These are phyloP conservation scores for Electrophaes corylata DNA, from an alignment of 2,888 invertebrate species.

Conservation along the genomic window DNA sequence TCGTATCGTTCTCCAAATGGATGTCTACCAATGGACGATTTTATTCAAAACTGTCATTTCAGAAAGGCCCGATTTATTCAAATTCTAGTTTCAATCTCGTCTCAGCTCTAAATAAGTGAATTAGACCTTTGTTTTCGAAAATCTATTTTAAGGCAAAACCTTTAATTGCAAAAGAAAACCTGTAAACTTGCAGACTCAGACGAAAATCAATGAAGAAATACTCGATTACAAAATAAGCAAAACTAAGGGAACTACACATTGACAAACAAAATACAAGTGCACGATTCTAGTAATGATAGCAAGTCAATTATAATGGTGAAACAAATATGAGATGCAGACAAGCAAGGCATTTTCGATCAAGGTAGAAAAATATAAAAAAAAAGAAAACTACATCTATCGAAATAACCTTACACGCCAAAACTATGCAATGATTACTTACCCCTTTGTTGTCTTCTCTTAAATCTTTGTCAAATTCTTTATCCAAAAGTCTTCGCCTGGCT, in stretches of 20 bases:
- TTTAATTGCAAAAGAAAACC: neutral
- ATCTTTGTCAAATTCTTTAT: slow-evolving; percentile 59
- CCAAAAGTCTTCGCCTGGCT: slow-evolving; percentile 64
- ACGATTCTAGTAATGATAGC: neutral
- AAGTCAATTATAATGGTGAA: neutral
- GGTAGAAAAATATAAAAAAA: neutral
- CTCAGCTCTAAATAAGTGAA: no score
- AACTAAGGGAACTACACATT: neutral
- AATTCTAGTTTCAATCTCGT: no score
- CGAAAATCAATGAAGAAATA: neutral
- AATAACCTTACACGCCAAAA: slow-evolving; percentile 8
- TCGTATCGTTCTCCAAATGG: no score
- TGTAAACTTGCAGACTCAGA: neutral
- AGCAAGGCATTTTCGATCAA: slow-evolving; percentile 14
- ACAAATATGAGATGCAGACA: slow-evolving; percentile 11
- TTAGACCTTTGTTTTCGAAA: no score
- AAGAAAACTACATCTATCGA: slow-evolving; percentile 13
- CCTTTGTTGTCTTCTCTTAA: slow-evolving; percentile 58
- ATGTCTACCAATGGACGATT: no score
- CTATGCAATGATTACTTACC: slow-evolving; percentile 60
- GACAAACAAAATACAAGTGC: slow-evolving; percentile 8
- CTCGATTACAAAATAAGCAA: neutral
- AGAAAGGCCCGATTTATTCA: no score
- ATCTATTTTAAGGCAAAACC: neutral
- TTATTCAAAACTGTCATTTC: no score